These are phyloP conservation scores for Chrysolina americana DNA, from an alignment of 2,888 invertebrate species.

Conservation along the genomic window DNA sequence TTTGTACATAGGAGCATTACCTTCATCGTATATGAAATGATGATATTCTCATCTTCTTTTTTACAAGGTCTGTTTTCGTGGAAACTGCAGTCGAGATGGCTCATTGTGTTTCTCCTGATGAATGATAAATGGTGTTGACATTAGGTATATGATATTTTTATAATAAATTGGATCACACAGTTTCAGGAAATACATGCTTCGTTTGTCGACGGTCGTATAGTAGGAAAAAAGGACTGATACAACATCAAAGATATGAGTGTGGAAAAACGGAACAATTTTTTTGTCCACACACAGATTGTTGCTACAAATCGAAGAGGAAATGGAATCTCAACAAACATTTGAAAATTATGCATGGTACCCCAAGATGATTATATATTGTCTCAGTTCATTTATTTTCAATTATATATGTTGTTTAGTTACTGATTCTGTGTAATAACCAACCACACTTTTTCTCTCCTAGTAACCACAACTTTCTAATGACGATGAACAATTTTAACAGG, in stretches of 20 bases:
- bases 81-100: too few species aligned
- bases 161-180: not conserved
- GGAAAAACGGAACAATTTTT: slow-evolving; percentile 67
- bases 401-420: too few species aligned
- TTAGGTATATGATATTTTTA: not conserved
- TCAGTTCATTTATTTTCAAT: too few species aligned
- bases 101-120: not conserved
- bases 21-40: too few species aligned
- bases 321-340: slow-evolving; percentile 36
- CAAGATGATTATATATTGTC: too few species aligned
- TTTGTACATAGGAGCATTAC: too few species aligned
- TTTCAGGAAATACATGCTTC: slow-evolving; percentile 16
- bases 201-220: slow-evolving; percentile 35
- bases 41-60: too few species aligned
- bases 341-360: not conserved
- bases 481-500: too few species aligned
- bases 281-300: slow-evolving; percentile 53
- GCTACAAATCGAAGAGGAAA: slow-evolving; percentile 46
- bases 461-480: too few species aligned
- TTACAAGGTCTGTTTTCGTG: too few species aligned
- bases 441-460: too few species aligned
- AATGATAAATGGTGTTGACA: not conserved
- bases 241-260: slow-evolving; percentile 73
- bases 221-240: slow-evolving; percentile 61
- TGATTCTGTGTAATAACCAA: too few species aligned